Conservation (phyloP, 2,113 vertebrate genomes). For the Pseudorhombus dupliciocellatus region DNA sequence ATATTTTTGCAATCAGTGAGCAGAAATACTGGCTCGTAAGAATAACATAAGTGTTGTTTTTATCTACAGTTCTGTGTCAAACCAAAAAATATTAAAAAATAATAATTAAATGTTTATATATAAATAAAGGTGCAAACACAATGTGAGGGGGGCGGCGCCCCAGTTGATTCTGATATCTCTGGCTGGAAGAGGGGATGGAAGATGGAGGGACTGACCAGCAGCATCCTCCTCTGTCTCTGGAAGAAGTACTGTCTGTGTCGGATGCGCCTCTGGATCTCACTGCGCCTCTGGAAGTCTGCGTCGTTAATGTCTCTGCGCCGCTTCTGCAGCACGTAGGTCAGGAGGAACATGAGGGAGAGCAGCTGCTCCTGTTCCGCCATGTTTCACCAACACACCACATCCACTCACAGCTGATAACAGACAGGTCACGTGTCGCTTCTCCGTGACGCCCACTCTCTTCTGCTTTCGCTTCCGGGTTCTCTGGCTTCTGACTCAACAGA, state of each 20-base stretch:
- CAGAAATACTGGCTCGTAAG: too few relatives aligned
- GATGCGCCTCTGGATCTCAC: conserved; percentile 78
- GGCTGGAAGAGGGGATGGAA: not conserved
- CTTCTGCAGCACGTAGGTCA: conserved; percentile 81
- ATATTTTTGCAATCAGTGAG: too few relatives aligned
- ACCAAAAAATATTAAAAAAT: too few relatives aligned
- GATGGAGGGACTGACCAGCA: conserved; percentile 71
- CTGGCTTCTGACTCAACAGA: not conserved
- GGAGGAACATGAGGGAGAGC: conserved; percentile 72
- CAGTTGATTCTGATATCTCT: too few relatives aligned
- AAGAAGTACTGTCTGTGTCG: conserved; percentile 83
- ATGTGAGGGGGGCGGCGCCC: too few relatives aligned
- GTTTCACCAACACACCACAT: not conserved
- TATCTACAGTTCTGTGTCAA: too few relatives aligned
- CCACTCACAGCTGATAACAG: not conserved
- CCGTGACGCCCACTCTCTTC: conserved; percentile 17
- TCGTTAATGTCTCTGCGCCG: conserved; percentile 72
- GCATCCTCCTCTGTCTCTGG: conserved; percentile 83
- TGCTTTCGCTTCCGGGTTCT: conserved; percentile 8
- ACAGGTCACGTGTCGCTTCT: not conserved
- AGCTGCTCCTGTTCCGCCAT: conserved; percentile 71
- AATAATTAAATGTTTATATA: too few relatives aligned
- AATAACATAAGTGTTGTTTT: too few relatives aligned
- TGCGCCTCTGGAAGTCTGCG: conserved; percentile 70
- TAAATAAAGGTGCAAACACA: too few relatives aligned